These are phyloP conservation scores for Lagenorhynchus albirostris DNA, from an alignment of 2,113 vertebrate species.

Conservation along the genomic window DNA sequence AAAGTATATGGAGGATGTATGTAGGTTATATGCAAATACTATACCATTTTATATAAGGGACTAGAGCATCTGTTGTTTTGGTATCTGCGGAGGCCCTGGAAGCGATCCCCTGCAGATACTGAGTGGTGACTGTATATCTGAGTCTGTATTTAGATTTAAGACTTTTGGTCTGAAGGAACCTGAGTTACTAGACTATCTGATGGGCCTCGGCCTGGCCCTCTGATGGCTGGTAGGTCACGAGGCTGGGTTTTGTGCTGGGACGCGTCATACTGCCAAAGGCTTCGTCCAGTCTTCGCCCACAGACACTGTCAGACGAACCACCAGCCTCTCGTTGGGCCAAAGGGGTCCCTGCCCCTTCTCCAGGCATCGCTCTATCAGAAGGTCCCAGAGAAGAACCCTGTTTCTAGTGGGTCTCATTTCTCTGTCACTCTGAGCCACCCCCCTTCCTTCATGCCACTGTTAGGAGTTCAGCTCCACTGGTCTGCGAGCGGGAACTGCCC, in stretches of 20 bases:
- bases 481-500: accelerated
- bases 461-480: too few species aligned
- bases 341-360: not conserved
- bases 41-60: too few species aligned
- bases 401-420: not conserved
- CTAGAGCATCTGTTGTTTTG: too few species aligned
- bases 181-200: not conserved
- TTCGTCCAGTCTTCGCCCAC: not conserved
- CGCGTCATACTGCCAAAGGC: accelerated
- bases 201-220: accelerated
- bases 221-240: not conserved
- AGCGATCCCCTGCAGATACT: too few species aligned
- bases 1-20: too few species aligned
- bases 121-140: too few species aligned
- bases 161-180: not conserved
- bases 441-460: not conserved
- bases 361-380: accelerated
- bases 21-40: too few species aligned
- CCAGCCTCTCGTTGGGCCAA: not conserved
- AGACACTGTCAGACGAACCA: not conserved
- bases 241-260: not conserved
- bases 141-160: not conserved
- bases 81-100: too few species aligned
- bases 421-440: not conserved
- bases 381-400: not conserved